A percentile compares a stretch with the other conserved stretches of the same genome.
Evolutionary conservation across 2,797 vertebrate genomes (phyloP).

Genomic region (Sebastiscus albofasciatus): DNA sequence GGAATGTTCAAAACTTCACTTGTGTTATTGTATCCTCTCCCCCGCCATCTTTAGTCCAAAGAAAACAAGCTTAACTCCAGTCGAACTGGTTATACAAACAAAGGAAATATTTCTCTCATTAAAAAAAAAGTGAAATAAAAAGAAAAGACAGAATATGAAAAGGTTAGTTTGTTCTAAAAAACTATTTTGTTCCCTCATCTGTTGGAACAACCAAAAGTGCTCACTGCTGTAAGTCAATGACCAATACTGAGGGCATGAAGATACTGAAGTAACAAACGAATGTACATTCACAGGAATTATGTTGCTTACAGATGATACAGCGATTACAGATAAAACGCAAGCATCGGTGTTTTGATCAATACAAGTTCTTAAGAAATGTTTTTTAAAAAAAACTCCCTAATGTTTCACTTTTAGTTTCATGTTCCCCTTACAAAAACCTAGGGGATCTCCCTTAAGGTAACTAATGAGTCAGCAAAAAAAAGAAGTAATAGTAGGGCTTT

Average conservation of each 20-base stretch:
- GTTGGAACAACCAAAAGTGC: neutral
- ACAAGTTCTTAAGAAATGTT: neutral
- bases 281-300: constrained; percentile 57
- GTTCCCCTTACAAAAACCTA: neutral
- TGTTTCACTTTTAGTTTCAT: constrained; percentile 21
- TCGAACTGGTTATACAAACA: constrained; percentile 64
- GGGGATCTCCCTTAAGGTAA: constrained; percentile 35
- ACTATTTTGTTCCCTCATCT: constrained; percentile 36
- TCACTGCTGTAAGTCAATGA: neutral
- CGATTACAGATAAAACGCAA: constrained; percentile 19
- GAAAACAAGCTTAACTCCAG: constrained; percentile 62
- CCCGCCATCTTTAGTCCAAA: constrained; percentile 52
- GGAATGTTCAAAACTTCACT: constrained; percentile 76
- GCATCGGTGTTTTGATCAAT: neutral
- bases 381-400: constrained; percentile 12
- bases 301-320: constrained; percentile 26
- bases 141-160: neutral
- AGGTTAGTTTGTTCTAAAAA: constrained; percentile 28
- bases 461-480: constrained; percentile 10
- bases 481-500: constrained; percentile 13
- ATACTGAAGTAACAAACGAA: constrained; percentile 23
- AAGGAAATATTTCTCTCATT: constrained; percentile 52
- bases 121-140: constrained; percentile 6
- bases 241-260: constrained; percentile 59
- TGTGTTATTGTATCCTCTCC: constrained; percentile 37